Evolutionary conservation across 2,113 vertebrate species (phyloP).

Genomic region (human): DNA sequence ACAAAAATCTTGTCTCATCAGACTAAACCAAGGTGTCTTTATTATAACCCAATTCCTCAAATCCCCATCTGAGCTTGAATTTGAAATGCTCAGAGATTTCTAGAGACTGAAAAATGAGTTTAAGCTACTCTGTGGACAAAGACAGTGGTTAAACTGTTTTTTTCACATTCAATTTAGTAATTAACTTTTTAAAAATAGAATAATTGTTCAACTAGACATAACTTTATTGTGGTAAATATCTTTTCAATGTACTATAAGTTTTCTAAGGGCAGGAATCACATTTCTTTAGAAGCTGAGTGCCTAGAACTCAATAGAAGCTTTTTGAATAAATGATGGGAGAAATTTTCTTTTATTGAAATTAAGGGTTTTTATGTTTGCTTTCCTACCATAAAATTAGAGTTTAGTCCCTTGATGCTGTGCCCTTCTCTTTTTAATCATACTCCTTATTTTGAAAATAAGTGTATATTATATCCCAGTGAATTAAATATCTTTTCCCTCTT

Average conservation of each 20-base stretch:
- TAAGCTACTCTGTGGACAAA: neutral
- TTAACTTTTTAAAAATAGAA: neutral
- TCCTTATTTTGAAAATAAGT: slow-evolving; percentile 24
- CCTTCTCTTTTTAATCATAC: slow-evolving; percentile 14
- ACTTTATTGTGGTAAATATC: neutral
- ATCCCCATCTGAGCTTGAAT: neutral
- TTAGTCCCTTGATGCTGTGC: neutral
- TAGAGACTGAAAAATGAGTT: neutral
- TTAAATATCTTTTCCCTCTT: slow-evolving; percentile 2
- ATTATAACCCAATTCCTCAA: neutral
- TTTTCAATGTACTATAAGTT: neutral
- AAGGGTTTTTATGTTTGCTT: neutral
- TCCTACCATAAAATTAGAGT: slow-evolving; percentile 20
- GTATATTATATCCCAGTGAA: neutral
- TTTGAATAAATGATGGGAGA: neutral
- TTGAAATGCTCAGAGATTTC: neutral
- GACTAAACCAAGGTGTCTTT: slow-evolving; percentile 32
- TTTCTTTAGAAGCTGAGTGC: neutral
- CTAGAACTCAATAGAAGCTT: neutral
- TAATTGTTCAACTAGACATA: neutral
- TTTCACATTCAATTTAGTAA: neutral
- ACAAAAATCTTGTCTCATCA: slow-evolving; percentile 45
- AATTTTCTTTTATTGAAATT: slow-evolving; percentile 14
- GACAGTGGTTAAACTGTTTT: neutral
- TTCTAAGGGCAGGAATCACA: neutral